A percentile compares a stretch with the other conserved stretches of the same genome.
phyloP scores from a whole-genome alignment of 2,113 vertebrate genomes.

The Phycodurus eques region DNA sequence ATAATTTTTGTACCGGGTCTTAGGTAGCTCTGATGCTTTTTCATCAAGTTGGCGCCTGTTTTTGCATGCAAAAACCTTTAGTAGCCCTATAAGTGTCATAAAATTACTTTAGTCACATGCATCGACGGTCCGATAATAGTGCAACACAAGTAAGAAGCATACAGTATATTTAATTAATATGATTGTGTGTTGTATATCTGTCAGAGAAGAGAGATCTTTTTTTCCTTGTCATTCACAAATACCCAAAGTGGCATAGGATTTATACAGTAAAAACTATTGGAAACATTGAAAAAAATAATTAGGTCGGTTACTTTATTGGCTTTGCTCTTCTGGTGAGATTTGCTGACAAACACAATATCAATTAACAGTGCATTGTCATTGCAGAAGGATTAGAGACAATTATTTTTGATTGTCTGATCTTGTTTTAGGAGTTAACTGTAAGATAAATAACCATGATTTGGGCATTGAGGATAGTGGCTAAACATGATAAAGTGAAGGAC shows the following conservation, averaged over 20 bases:
- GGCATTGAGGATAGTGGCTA: neutral
- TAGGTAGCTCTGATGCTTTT: no score
- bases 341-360: neutral
- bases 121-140: no score
- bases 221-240: neutral
- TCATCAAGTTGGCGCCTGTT: no score
- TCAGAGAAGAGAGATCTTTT: neutral
- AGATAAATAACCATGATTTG: neutral
- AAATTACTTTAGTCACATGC: no score
- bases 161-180: neutral
- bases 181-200: neutral
- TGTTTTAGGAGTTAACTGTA: neutral
- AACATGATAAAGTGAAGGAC: neutral
- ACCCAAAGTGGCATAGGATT: neutral
- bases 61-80: no score
- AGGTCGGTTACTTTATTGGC: neutral
- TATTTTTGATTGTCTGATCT: neutral
- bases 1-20: no score
- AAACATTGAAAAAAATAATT: neutral
- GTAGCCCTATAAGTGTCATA: no score
- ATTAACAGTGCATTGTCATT: neutral
- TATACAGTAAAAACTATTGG: neutral
- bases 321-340: neutral
- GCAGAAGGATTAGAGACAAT: neutral
- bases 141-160: neutral